Evolutionary conservation across 2,888 invertebrate species (phyloP), one percentile per base, ranked within the genome.

Genomic region (Idaea aversata): DNA sequence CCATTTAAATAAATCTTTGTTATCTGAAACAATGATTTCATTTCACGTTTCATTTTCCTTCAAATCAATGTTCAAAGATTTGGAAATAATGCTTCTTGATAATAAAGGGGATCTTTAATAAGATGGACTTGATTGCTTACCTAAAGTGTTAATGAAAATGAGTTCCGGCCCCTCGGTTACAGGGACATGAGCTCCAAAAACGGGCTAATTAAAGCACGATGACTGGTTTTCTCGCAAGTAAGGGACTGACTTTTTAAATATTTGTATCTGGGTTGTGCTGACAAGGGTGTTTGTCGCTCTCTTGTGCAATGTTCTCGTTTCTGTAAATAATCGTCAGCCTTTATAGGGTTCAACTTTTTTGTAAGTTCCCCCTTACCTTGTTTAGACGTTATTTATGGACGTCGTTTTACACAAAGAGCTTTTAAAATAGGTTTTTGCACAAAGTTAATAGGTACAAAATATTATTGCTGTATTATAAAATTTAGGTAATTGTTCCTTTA

Each of bases 221-320:
- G 59, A 65, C 15, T 15, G 25, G 59, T 25, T 25, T 59, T 62
- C 61, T 38, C 61, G 64, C 62, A 65, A 66, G 64, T 67, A 65
- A 66, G 64, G 66, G 66, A 64, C 68, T 62, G 65, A 67, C 66
- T 71, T 65, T 71, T 70, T 67, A 72, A 74, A 74, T 73, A 74
- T 73, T 71, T 65, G 71, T 64, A 15, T 62, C 36, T 38, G 57
- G 65, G 68, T 68, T 69, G 70, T 65, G 69, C 67, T 66, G 64
- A 69, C 36, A 62, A 34, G 63, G 64, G 63, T 68, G 64, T 70
- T 69, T 70, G 68, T 61, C 59, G 61, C 63, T 65, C 38, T 60
- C 47, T 47, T 47, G 47, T 47, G 4, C 47, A 47, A 47, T 47
- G 47, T 47, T 47, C 47, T 47, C 47, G 47, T 13, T 47, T 25